These are phyloP conservation scores for Toxonevra muliebris DNA, from an alignment of 2,888 invertebrate genomes.

Conservation along the genomic window DNA sequence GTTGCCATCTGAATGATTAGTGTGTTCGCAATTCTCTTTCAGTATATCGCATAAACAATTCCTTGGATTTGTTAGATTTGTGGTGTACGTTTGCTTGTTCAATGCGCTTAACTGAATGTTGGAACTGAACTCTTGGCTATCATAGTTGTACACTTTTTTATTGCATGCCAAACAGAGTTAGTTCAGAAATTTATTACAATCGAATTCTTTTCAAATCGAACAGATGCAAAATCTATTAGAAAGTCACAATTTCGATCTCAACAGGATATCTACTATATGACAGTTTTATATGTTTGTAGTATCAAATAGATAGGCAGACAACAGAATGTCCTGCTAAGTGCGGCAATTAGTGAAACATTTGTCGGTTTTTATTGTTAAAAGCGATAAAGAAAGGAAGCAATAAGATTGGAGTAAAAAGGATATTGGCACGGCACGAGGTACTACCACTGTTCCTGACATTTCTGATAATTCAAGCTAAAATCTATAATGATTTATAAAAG, in stretches of 20 bases:
- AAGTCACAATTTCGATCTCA: slow-evolving; percentile 37
- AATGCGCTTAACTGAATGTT: too few relatives aligned
- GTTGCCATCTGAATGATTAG: too few relatives aligned
- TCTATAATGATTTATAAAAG: too few relatives aligned
- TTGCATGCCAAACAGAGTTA: too few relatives aligned
- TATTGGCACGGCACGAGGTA: slow-evolving; percentile 24
- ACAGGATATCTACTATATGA: slow-evolving; percentile 42
- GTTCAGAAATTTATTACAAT: background rate
- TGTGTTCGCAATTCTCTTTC: too few relatives aligned
- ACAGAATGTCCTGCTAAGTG: slow-evolving; percentile 44
- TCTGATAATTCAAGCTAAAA: too few relatives aligned
- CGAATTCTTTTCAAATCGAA: slow-evolving; percentile 30
- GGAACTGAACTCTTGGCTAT: too few relatives aligned
- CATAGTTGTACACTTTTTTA: too few relatives aligned
- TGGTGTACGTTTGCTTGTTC: too few relatives aligned
- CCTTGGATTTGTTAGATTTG: too few relatives aligned
- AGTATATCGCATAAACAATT: too few relatives aligned
- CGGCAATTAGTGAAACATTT: slow-evolving; percentile 45
- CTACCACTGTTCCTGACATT: background rate
- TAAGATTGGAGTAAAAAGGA: slow-evolving; percentile 3
- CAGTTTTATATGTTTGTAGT: slow-evolving; percentile 19
- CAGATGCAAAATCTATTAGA: slow-evolving; percentile 39
- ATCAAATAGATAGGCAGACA: background rate
- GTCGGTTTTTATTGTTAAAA: slow-evolving; percentile 41
- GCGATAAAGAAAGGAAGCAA: background rate